Conservation (phyloP, 2,113 vertebrate genomes). For the Chascanopsetta lugubris region DNA sequence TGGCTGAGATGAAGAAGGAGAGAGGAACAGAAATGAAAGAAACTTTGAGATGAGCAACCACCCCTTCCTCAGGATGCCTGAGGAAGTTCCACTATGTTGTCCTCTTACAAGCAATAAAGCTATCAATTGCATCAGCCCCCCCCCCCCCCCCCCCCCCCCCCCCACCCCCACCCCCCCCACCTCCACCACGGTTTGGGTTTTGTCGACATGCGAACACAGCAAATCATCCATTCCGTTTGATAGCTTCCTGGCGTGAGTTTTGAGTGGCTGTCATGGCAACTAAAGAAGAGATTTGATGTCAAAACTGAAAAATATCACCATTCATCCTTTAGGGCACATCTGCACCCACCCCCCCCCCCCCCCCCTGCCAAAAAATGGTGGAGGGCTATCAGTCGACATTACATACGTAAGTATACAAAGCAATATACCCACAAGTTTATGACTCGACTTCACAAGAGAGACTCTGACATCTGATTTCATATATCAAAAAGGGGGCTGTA, state of each 20-base stretch:
- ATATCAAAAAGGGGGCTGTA: constrained; percentile 51
- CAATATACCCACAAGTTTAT: constrained; percentile 60
- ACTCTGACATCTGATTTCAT: constrained; percentile 61
- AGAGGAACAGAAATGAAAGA: constrained; percentile 1
- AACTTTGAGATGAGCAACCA: not conserved
- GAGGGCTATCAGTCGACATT: constrained; percentile 31
- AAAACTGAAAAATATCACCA: constrained; percentile 64
- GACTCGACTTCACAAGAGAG: constrained; percentile 47
- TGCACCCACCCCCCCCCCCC: too few relatives aligned
- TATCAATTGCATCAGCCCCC: constrained; percentile 32
- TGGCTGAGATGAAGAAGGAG: not conserved
- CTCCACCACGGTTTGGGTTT: constrained; percentile 56
- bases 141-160: too few relatives aligned
- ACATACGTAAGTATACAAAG: constrained; percentile 28
- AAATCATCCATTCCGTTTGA: constrained; percentile 70
- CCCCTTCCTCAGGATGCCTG: not conserved
- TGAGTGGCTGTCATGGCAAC: constrained; percentile 67
- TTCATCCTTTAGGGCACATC: constrained; percentile 60
- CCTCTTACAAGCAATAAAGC: constrained; percentile 59
- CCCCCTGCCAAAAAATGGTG: too few relatives aligned
- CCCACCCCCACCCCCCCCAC: too few relatives aligned
- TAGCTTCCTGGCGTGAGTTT: constrained; percentile 58
- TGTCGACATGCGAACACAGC: constrained; percentile 46
- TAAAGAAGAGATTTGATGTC: constrained; percentile 72
- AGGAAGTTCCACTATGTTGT: not conserved